A percentile compares a stretch with the other conserved stretches of the same genome.
Evolutionary conservation across 2,113 vertebrate genomes (phyloP).

Genomic region (Chaetura pelagica): DNA sequence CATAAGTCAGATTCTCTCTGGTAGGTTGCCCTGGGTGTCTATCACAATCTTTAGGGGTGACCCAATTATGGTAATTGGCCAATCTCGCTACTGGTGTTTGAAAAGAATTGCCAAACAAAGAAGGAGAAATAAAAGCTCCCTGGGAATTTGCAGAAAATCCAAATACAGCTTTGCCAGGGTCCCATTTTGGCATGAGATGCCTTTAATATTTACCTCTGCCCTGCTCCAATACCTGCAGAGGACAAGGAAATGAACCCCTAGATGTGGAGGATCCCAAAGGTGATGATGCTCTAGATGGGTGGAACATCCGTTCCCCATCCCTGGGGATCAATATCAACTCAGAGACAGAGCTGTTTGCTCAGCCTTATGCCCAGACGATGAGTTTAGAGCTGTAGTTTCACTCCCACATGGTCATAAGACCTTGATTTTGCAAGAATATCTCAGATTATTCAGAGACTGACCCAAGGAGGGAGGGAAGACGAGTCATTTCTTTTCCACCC

Average conservation of each 20-base stretch:
- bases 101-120: constrained; percentile 39
- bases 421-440: background rate
- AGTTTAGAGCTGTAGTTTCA: background rate
- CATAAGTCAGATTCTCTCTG: constrained; percentile 75
- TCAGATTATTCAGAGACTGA: background rate
- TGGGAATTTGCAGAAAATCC: background rate
- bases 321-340: background rate
- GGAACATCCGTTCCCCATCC: background rate
- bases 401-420: background rate
- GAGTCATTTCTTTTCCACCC: background rate
- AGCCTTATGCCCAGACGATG: background rate
- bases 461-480: background rate
- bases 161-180: background rate
- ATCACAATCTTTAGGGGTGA: constrained; percentile 76
- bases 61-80: constrained; percentile 80
- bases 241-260: background rate
- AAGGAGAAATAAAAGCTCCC: background rate
- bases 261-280: rapidly evolving
- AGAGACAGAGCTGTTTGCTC: background rate
- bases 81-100: constrained; percentile 34
- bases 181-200: background rate
- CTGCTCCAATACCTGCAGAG: background rate
- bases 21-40: constrained; percentile 74
- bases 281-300: background rate
- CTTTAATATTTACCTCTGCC: background rate